Base-by-base conservation (phyloP, 2,888 invertebrate species). In the Dorcus parallelipipedus region DNA sequence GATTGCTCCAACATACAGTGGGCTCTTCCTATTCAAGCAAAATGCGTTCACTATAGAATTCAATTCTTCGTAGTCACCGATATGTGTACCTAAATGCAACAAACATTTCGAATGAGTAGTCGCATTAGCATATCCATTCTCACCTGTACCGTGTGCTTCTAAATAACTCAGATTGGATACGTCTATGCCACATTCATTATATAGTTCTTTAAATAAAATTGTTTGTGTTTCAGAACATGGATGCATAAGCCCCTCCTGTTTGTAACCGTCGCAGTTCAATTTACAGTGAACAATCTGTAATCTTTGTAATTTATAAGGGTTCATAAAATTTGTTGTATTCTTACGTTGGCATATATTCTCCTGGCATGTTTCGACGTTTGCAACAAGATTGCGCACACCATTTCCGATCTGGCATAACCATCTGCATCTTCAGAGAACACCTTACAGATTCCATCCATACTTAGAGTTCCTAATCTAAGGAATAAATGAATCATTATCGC, bases 1-100 rank as follows among this genome's bases (percentile, higher is more conserved):
- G 38, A 95, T 87, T 0, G 96, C 94, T 1, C 97, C 97, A 58
- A 97, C 90, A 50, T 85, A 78, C 0, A 96, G 82, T 0, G 96
- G 90, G 0, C 84, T 86, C 9, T 82, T 85, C n/a, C 95, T 83
- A 17, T 85, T 86, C 3, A 84, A 82, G 71, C 91, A 91, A 74
- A 95, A 87, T 38, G 91, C 84, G 66, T 88, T 87, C 49, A 91
- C 89, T 51, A 97, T 86, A 0, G 93, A 91, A 65, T 86, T 82
- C 55, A 94, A 81, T 78, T 97, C 97, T 74, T 95, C 94, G 0
- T 96, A 95, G 79, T 97, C 97, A 14, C 97, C 95, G 2, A 91
- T 89, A 62, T 80, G 82, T 0, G 91, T 91, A 60, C 87, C 87
- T 78, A 49, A 78, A 20, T 38, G 6, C 20, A 20, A 20, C 20